A percentile compares a stretch with the other conserved stretches of the same genome.
Conservation (phyloP, 2,888 invertebrate genomes). For the Eucera pruinosa region DNA sequence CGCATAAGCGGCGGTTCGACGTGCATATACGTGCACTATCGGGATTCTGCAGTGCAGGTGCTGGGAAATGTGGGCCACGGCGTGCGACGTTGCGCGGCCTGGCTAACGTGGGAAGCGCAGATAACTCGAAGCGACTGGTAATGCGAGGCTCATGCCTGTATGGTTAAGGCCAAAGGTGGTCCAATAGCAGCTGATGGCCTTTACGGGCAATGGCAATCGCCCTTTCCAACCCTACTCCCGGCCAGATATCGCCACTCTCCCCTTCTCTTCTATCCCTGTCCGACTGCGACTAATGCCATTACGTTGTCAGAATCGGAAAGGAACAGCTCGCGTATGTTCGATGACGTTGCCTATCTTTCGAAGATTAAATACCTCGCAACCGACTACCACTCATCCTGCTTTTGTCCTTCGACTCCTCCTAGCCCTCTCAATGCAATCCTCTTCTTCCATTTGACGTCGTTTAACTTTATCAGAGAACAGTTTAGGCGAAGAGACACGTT, state of each 20-base stretch:
- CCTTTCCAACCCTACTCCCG: constrained; percentile 23
- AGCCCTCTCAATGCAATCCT: background rate
- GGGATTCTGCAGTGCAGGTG: constrained; percentile 81
- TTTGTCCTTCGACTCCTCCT: background rate
- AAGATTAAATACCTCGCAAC: constrained; percentile 44
- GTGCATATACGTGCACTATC: constrained; percentile 72
- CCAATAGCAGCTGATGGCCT: constrained; percentile 77
- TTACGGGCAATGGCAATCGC: constrained; percentile 56
- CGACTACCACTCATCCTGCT: background rate
- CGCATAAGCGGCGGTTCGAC: constrained; percentile 63
- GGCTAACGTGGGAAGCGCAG: constrained; percentile 81
- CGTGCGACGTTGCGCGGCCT: constrained; percentile 63
- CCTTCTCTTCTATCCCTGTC: background rate
- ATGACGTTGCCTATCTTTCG: constrained; percentile 49
- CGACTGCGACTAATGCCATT: constrained; percentile 51
- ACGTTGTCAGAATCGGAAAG: constrained; percentile 45
- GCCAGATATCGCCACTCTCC: constrained; percentile 33
- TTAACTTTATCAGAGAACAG: constrained; percentile 20
- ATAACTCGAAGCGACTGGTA: constrained; percentile 82
- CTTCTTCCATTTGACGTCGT: constrained; percentile 1
- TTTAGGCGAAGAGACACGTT: background rate
- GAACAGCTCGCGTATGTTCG: constrained; percentile 48
- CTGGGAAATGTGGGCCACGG: constrained; percentile 69
- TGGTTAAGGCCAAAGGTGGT: constrained; percentile 73
- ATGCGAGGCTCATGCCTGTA: constrained; percentile 72